phyloP scores from a whole-genome alignment of 2,888 invertebrate genomes.

The Isotomurus palustris region DNA sequence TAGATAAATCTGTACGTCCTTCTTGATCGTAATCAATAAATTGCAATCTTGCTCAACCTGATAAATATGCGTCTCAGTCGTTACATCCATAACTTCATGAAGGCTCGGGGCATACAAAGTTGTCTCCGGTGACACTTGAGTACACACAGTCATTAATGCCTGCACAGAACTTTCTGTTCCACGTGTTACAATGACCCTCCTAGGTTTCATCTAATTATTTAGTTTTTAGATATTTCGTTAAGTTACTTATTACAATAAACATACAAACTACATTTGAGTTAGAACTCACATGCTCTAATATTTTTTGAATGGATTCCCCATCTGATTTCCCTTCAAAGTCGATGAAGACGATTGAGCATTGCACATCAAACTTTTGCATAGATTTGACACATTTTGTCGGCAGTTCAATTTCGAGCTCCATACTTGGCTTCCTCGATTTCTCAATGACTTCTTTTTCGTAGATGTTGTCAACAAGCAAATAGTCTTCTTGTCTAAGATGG shows the following conservation, averaged over 20 bases:
- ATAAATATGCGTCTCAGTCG: slow-evolving; percentile 96
- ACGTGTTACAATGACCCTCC: slow-evolving; percentile 72
- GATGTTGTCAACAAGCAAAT: slow-evolving; percentile 64
- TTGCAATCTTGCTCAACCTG: slow-evolving; percentile 59
- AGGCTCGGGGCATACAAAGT: slow-evolving; percentile 76
- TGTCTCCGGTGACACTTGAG: slow-evolving; percentile 60
- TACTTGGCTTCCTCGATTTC: slow-evolving; percentile 10
- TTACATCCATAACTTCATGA: slow-evolving; percentile 87
- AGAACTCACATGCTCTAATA: slow-evolving; percentile 60
- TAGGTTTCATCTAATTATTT: slow-evolving; percentile 68
- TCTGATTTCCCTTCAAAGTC: slow-evolving; percentile 87
- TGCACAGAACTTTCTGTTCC: slow-evolving; percentile 67
- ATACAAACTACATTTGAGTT: slow-evolving; percentile 26
- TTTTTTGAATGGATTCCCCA: slow-evolving; percentile 62
- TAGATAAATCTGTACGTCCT: no score
- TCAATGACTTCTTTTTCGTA: slow-evolving; percentile 59
- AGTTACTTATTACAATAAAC: slow-evolving; percentile 45
- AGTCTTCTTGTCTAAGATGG: slow-evolving; percentile 56
- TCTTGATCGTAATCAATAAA: neutral
- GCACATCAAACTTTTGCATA: slow-evolving; percentile 68
- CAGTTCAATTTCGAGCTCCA: slow-evolving; percentile 61
- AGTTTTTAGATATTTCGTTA: slow-evolving; percentile 40
- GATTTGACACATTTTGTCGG: slow-evolving; percentile 84
- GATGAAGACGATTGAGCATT: slow-evolving; percentile 85
- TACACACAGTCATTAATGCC: slow-evolving; percentile 64